Evolutionary conservation across 2,113 vertebrate species (phyloP), one percentile per base, ranked within the genome.

Genomic region (Nettapus auritus): DNA sequence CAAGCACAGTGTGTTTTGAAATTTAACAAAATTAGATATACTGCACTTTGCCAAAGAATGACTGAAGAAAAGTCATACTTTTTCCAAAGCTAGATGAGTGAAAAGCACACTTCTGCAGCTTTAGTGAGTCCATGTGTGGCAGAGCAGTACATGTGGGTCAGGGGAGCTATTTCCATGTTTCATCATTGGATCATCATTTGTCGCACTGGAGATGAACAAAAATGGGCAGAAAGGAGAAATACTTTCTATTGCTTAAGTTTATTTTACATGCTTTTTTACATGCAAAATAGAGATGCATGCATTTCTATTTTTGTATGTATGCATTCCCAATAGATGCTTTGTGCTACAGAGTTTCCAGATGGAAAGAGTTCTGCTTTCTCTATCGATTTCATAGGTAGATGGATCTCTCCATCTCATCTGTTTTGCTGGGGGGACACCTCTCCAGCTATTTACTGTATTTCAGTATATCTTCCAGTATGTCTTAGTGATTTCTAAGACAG

Each of bases 11-110:
- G 80, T 97, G 28, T 95, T 98, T 97, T 95, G 94, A 94, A 95
- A 96, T 96, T 97, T 96, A 95, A 95, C 90, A 96, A 96, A 97
- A 96, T 97, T 94, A 96, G 93, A 90, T 94, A 90, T 69, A 86
- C 78, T 90, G 89, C 77, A 93, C 83, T 97, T 95, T 93, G 96
- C 82, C 90, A 63, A 86, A 82, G 77, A 90, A 90, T 64, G 90
- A 92, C 86, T 93, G 48, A 92, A 90, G 79, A 71, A 77, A 95
- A 95, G 91, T 21, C n/a, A 50, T 56, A 44, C 77, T 80, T 92
- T 93, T 68, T 23, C 50, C 40, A 36, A 85, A 66, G 31, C 44
- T 77, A 79, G 29, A 56, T 76, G 34, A 86, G 40, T 78, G 19
- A 53, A 66, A 79, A 86, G 6, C 28, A 29, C 36, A 57, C 31